These are phyloP conservation scores for Allenopithecus nigroviridis DNA, from an alignment of 2,797 vertebrate species.

Conservation along the genomic window DNA sequence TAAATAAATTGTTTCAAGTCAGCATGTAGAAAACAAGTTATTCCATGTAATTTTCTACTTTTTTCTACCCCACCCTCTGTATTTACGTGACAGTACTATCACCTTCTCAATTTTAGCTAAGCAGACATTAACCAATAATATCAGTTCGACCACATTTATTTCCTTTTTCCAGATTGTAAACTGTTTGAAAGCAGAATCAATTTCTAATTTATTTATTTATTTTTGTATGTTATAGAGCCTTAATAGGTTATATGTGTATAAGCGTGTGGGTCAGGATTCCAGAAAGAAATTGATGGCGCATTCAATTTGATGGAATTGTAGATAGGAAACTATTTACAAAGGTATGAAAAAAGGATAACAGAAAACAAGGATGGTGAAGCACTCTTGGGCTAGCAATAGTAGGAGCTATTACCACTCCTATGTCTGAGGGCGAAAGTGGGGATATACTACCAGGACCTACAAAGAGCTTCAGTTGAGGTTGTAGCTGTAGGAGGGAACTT, in stretches of 20 bases:
- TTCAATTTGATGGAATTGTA: neutral
- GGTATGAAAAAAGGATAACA: neutral
- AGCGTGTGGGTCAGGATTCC: neutral
- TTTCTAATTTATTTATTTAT: slow-evolving; percentile 14
- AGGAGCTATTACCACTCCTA: neutral
- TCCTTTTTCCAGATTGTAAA: neutral
- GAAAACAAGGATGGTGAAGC: neutral
- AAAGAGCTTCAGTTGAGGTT: neutral
- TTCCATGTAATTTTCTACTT: neutral
- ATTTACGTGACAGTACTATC: neutral
- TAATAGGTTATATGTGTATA: neutral
- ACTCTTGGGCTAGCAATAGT: neutral
- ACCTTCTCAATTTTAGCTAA: slow-evolving; percentile 3
- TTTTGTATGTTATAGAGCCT: neutral
- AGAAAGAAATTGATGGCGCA: neutral
- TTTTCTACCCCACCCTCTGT: neutral
- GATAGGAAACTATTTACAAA: neutral
- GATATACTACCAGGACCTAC: neutral
- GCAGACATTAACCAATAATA: neutral
- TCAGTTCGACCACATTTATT: neutral
- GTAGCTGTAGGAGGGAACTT: neutral
- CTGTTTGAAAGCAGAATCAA: slow-evolving; percentile 29
- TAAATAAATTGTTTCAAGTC: neutral
- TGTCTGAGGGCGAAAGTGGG: neutral
- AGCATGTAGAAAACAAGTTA: neutral